Evolutionary conservation across 1,140 invertebrate genomes (phyloP).

Genomic region (Drosophila rufa): DNA sequence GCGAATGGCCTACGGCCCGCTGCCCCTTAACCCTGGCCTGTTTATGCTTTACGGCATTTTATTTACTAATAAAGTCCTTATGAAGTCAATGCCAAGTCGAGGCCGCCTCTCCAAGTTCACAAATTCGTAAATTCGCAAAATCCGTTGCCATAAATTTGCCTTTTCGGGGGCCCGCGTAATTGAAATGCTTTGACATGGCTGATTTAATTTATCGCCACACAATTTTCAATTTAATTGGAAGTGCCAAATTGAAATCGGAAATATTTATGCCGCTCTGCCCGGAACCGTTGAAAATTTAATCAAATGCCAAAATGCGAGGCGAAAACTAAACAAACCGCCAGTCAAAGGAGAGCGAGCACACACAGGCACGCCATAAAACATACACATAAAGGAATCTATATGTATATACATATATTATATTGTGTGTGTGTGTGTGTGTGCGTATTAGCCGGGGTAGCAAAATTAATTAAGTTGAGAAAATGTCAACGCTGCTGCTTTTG

Average conservation of each 20-base stretch:
- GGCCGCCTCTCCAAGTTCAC: background rate
- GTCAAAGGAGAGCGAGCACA: constrained; percentile 25
- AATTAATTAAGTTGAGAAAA: constrained; percentile 83
- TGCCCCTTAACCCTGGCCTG: constrained; percentile 12
- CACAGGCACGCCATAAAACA: constrained; percentile 8
- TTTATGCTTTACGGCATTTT: constrained; percentile 56
- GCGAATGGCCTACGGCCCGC: constrained; percentile 30
- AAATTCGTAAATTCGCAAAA: too few relatives aligned
- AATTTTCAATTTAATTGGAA: constrained; percentile 73
- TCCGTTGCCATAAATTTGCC: too few relatives aligned
- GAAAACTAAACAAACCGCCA: constrained; percentile 75
- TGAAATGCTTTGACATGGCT: constrained; percentile 37
- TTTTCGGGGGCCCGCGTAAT: constrained; percentile 11
- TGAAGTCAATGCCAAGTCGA: constrained; percentile 37
- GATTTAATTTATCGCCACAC: constrained; percentile 40
- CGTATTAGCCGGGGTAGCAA: constrained; percentile 65
- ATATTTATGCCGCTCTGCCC: constrained; percentile 60
- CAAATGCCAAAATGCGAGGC: constrained; percentile 72
- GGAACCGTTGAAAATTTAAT: constrained; percentile 62
- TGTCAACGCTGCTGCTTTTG: constrained; percentile 77
- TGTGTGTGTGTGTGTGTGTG: constrained; percentile 13
- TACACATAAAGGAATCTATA: constrained; percentile 6
- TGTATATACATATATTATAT: background rate
- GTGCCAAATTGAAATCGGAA: constrained; percentile 52
- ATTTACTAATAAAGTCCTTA: constrained; percentile 64